phyloP scores from a whole-genome alignment of 2,797 vertebrate species.

The Pantherophis alleghaniensis region DNA sequence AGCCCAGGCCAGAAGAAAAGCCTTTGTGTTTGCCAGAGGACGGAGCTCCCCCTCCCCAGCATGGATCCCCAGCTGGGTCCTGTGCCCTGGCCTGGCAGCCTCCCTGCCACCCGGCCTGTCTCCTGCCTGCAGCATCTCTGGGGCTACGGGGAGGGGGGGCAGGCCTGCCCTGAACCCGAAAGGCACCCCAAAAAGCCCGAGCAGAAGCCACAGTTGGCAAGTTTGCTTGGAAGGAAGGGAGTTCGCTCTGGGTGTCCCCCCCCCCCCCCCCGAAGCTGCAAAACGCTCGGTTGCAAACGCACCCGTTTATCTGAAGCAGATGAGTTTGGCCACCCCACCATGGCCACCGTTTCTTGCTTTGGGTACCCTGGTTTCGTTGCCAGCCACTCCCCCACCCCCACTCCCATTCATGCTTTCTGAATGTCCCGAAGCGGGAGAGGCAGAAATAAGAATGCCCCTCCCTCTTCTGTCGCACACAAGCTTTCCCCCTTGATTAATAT shows the following conservation, averaged over 20 bases:
- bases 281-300: background rate
- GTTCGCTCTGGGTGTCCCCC: background rate
- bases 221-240: background rate
- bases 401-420: background rate
- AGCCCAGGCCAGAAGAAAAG: constrained; percentile 22
- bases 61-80: background rate
- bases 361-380: background rate
- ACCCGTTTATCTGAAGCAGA: background rate
- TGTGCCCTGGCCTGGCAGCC: background rate
- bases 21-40: background rate
- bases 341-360: background rate
- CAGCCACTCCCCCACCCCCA: background rate
- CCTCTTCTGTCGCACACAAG: background rate
- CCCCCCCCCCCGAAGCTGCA: background rate
- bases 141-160: background rate
- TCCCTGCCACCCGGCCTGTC: background rate
- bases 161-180: background rate
- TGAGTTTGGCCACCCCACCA: background rate
- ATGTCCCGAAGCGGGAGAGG: background rate
- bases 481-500: background rate
- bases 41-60: background rate
- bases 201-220: background rate
- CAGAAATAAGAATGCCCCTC: background rate
- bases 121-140: background rate
- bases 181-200: background rate